Conservation (phyloP, 2,888 invertebrate genomes). For the Incurvaria masculella region DNA sequence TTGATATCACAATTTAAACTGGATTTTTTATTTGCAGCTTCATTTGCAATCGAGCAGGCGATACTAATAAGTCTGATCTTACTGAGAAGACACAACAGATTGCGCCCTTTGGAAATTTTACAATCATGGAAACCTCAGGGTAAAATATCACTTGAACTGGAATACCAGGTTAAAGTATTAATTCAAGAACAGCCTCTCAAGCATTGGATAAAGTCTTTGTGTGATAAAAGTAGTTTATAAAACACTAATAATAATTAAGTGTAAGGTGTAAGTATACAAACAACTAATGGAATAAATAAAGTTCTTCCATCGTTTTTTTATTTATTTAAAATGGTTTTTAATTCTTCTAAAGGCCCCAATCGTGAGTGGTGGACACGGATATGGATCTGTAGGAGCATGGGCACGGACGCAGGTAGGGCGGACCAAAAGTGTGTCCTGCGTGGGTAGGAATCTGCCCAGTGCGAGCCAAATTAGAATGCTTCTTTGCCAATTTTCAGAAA, state of each 20-base stretch:
- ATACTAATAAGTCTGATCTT: conserved; percentile 33
- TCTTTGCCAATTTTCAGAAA: too few species aligned
- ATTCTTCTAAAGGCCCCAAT: too few species aligned
- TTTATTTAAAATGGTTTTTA: too few species aligned
- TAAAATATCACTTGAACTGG: conserved; percentile 27
- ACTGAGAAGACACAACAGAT: conserved; percentile 31
- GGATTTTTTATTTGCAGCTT: conserved; percentile 26
- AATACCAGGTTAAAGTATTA: conserved; percentile 26
- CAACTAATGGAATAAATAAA: too few species aligned
- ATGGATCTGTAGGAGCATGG: too few species aligned
- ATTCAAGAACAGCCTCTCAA: conserved; percentile 29
- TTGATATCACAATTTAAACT: conserved; percentile 1
- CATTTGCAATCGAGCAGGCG: conserved; percentile 33
- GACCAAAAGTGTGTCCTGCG: too few species aligned
- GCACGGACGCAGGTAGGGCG: too few species aligned
- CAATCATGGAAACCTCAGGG: conserved; percentile 28
- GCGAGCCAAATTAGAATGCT: too few species aligned
- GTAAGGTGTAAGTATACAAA: conserved; percentile 3
- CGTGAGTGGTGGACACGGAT: too few species aligned
- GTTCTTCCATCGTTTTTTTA: too few species aligned
- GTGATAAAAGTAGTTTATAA: conserved; percentile 15
- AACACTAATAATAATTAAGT: conserved; percentile 4
- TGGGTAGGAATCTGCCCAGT: too few species aligned
- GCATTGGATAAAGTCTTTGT: conserved; percentile 29
- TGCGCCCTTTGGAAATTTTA: conserved; percentile 27